Conservation (phyloP, 2,797 vertebrate species). For the Acanthis flammea region DNA sequence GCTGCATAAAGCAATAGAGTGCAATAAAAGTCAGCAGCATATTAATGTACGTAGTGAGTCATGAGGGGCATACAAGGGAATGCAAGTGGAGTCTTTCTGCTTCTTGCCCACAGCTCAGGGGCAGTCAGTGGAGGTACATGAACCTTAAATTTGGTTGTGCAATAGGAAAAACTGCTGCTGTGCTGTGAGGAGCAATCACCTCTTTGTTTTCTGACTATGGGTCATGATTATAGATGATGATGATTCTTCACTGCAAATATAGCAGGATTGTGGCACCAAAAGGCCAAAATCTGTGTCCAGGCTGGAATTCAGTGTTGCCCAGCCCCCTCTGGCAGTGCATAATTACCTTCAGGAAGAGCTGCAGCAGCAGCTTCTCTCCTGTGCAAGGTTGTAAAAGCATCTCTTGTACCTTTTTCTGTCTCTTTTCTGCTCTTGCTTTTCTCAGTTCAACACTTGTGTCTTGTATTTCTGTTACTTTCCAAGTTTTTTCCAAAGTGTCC, state of each 20-base stretch:
- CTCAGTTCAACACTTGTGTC: background rate
- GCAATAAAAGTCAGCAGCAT: background rate
- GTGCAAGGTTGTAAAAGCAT: background rate
- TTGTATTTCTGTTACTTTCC: background rate
- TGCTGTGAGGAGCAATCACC: background rate
- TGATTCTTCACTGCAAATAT: background rate
- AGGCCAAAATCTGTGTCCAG: background rate
- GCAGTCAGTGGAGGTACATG: background rate
- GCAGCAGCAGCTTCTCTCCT: background rate
- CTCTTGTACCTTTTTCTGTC: background rate
- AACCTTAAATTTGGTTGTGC: background rate
- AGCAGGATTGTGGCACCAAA: background rate
- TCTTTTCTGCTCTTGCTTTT: background rate
- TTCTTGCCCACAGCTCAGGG: background rate
- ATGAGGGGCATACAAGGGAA: accelerated
- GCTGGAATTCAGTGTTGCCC: background rate
- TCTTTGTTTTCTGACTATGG: background rate
- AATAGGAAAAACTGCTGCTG: background rate
- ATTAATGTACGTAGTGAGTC: accelerated
- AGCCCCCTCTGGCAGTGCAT: background rate
- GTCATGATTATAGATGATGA: background rate
- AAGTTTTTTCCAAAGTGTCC: background rate
- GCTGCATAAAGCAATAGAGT: background rate
- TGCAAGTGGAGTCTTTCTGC: background rate
- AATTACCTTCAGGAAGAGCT: background rate